These are phyloP conservation scores for Tympanuchus pallidicinctus DNA, from an alignment of 2,113 vertebrate species.

Conservation along the genomic window DNA sequence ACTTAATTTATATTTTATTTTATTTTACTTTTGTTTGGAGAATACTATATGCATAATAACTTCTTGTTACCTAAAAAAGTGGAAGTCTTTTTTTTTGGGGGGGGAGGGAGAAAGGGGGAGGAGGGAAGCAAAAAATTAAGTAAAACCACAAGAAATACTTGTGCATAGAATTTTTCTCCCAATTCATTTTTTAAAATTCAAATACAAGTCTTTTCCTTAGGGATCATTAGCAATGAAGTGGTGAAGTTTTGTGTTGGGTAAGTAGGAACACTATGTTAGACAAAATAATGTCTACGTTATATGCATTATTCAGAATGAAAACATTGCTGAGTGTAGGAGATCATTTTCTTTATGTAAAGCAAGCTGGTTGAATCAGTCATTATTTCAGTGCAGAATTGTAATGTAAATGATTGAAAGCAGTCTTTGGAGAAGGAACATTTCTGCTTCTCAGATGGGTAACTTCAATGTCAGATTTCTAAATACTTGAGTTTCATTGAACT, in stretches of 20 bases:
- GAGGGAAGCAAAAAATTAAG: background rate
- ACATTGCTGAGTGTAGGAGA: background rate
- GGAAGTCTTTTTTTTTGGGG: background rate
- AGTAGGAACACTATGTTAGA: background rate
- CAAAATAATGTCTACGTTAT: accelerated
- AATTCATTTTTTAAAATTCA: background rate
- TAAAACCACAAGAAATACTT: background rate
- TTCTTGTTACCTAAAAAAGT: background rate
- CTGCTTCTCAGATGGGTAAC: background rate
- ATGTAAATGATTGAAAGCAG: background rate
- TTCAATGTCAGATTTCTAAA: background rate
- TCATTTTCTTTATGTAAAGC: background rate
- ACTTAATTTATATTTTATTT: background rate
- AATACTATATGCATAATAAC: background rate
- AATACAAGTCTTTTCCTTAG: background rate
- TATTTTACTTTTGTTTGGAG: background rate
- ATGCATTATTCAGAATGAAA: background rate
- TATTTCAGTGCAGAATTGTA: background rate
- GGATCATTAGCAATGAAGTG: background rate
- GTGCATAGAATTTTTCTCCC: background rate
- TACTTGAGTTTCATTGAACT: background rate
- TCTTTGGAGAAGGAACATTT: background rate
- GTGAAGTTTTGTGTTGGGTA: background rate
- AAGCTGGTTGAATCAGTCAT: background rate
- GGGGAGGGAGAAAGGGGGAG: too few species aligned